Base-by-base conservation (phyloP, 2,113 vertebrate species). In the Hemiscyllium ocellatum region DNA sequence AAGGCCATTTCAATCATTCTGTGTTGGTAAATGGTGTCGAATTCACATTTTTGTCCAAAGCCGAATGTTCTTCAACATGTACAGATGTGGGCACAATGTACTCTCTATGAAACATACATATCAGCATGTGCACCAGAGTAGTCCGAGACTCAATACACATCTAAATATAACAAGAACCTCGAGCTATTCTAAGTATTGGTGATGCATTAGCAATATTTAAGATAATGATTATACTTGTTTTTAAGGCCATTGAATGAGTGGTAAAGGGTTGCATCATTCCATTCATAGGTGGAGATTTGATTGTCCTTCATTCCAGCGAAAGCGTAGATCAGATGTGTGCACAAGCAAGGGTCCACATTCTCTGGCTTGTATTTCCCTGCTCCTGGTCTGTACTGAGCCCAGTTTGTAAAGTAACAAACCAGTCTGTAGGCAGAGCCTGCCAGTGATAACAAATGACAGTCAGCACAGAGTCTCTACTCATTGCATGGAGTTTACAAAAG, bases 361-460 rank as follows among this genome's bases (percentile, higher is more conserved):
- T 97, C 96, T 0, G 97, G 97, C 89, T 97, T 95, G 96, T 97
- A 98, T 83, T 96, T 97, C 0, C 97, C 97, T 0, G 96, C 85
- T 0, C 97, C 97, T 13, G 98, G 33, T 42, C 89, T 66, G 89
- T 93, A 93, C 89, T 68, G 61, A 22, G 89, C 17, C 89, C 89
- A 93, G 61, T 93, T 93, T 20, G 89, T 66, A 65, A 93, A 93
- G 61, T 93, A 93, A 68, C 89, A 93, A 66, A 98, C 97, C 96
- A 98, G 96, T 42, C 97, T 97, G 96, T 97, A 97, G 2, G 98
- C 97, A 96, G 97, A 97, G 26, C 97, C 98, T 98, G 96, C 94
- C 66, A 61, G 15, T 47, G 33, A n/a, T 0, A 6, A 6, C 6
- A 93, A 37, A 22, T 1, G n/a, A 65, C 6, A 66, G 37, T 93